Evolutionary conservation across 1,140 invertebrate species (phyloP).

Genomic region (Anoplolepis gracilipes): DNA sequence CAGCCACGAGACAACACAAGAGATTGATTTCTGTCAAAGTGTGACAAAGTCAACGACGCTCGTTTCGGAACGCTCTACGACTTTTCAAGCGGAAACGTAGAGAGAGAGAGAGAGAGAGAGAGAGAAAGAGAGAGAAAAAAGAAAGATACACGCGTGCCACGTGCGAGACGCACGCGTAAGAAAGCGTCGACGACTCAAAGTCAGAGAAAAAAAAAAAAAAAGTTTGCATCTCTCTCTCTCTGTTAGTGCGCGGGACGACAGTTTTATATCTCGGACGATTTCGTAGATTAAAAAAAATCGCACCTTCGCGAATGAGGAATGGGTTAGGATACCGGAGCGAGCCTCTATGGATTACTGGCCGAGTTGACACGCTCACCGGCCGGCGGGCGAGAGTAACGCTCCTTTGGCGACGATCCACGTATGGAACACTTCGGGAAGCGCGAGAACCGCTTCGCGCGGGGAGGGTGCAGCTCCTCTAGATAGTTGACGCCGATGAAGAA

Average conservation of each 20-base stretch:
- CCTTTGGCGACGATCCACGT: constrained; percentile 53
- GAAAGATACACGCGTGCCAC: constrained; percentile 7
- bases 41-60: neutral
- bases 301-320: constrained; percentile 13
- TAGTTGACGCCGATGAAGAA: constrained; percentile 64
- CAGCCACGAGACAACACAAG: neutral
- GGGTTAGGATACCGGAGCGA: constrained; percentile 39
- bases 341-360: constrained; percentile 70
- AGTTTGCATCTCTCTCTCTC: no score
- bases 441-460: constrained; percentile 60
- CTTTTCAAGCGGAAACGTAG: constrained; percentile 2
- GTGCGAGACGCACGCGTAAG: neutral
- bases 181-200: constrained; percentile 2
- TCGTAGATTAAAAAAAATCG: constrained; percentile 26
- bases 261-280: neutral
- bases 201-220: neutral
- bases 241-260: constrained; percentile 11
- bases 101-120: neutral
- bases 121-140: neutral
- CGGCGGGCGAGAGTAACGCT: constrained; percentile 37
- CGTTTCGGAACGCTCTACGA: neutral
- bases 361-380: constrained; percentile 68
- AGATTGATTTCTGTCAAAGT: no score
- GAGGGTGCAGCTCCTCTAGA: constrained; percentile 70
- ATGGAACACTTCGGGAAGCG: constrained; percentile 67